Percentiles rank a stretch among this genome's conserved stretches.
Conservation (phyloP, 1,140 invertebrate species). For the Drosophila micromelanica region DNA sequence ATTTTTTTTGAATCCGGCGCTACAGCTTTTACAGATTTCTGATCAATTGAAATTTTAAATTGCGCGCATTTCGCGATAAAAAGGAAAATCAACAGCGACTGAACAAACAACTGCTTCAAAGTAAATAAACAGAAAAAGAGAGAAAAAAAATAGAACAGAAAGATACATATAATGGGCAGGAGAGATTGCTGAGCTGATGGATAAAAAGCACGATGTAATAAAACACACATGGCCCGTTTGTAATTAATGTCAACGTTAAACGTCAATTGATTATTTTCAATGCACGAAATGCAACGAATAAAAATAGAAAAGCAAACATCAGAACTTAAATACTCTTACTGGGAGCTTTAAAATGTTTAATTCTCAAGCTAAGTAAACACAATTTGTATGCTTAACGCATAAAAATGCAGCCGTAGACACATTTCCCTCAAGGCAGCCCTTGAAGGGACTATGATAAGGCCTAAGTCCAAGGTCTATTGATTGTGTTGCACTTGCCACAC, state of each 20-base stretch:
- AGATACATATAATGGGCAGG: background rate
- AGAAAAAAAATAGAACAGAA: background rate
- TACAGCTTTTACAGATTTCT: conserved; percentile 12
- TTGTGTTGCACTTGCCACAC: background rate
- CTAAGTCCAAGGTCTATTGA: background rate
- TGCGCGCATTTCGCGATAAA: conserved; percentile 27
- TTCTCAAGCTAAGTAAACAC: too few relatives aligned
- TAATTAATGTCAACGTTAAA: conserved; percentile 63
- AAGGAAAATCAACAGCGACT: conserved; percentile 41
- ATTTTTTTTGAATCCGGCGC: background rate
- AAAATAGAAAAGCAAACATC: background rate
- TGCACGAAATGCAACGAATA: conserved; percentile 3
- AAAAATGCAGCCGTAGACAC: too few relatives aligned
- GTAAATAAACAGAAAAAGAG: conserved; percentile 32
- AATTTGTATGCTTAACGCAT: too few relatives aligned
- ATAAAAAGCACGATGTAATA: conserved; percentile 28
- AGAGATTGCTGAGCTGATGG: background rate
- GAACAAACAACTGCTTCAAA: conserved; percentile 30
- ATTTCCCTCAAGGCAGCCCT: too few relatives aligned
- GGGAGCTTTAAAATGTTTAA: too few relatives aligned
- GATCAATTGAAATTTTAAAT: conserved; percentile 37
- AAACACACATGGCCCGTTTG: conserved; percentile 22
- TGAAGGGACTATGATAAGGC: background rate
- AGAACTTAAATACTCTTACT: background rate
- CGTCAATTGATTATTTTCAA: conserved; percentile 27